These are phyloP conservation scores for Isaurus tuberculatus DNA, from an alignment of 92 coral and sea anemone species.

Conservation along the genomic window DNA sequence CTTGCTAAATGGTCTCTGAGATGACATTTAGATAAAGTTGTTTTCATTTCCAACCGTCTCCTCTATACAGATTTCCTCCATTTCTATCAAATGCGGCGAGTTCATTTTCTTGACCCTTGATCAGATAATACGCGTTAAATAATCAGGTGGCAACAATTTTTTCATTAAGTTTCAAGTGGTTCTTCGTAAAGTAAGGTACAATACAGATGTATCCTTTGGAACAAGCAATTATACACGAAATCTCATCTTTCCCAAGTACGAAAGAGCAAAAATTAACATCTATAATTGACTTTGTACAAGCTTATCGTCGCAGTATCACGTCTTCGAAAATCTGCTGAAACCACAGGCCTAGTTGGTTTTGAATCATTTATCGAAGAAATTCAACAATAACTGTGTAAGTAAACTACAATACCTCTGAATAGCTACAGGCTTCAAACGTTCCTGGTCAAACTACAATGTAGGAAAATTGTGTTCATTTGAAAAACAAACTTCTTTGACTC, in stretches of 20 bases:
- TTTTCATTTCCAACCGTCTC: not conserved
- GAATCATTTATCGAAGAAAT: constrained; percentile 36
- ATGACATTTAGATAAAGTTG: constrained; percentile 32
- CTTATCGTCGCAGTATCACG: constrained; percentile 7
- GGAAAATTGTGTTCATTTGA: too few species aligned
- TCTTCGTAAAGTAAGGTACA: not conserved
- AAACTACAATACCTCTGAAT: too few species aligned
- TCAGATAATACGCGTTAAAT: not conserved
- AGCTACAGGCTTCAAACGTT: too few species aligned
- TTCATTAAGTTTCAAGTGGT: not conserved
- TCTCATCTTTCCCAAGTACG: constrained; percentile 1
- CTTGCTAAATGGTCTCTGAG: constrained; percentile 39
- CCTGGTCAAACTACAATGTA: too few species aligned
- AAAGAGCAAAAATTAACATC: not conserved
- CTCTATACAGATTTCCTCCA: not conserved
- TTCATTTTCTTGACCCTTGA: constrained; percentile 16
- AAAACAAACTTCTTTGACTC: not conserved
- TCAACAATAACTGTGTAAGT: not conserved
- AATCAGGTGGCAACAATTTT: not conserved
- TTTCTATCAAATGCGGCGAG: not conserved
- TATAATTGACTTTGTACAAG: constrained; percentile 1
- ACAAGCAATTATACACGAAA: not conserved
- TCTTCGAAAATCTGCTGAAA: constrained; percentile 20
- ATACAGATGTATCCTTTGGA: not conserved
- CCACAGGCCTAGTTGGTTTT: constrained; percentile 18